Conservation (phyloP, 1,140 invertebrate genomes). For the Trinorchestia longiramus region DNA sequence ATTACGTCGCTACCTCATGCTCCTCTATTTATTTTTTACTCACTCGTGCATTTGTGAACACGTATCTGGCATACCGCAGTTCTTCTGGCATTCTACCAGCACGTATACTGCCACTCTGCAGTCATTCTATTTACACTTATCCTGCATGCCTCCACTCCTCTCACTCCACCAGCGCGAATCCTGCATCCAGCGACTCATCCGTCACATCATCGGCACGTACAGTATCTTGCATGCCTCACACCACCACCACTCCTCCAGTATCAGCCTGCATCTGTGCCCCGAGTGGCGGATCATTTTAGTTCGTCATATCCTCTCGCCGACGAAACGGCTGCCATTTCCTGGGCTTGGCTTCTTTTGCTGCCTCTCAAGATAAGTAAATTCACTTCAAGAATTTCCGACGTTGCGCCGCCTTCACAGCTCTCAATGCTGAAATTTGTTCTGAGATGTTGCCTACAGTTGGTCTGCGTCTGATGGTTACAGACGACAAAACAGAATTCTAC, state of each 20-base stretch:
- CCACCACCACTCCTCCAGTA: neutral
- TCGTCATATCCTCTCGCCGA: neutral
- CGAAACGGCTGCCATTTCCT: constrained; percentile 33
- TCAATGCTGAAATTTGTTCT: constrained; percentile 46
- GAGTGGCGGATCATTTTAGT: neutral
- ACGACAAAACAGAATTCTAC: neutral
- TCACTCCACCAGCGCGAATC: neutral
- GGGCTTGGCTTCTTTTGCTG: constrained; percentile 23
- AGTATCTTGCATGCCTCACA: neutral
- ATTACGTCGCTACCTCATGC: too few species aligned
- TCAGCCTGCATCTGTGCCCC: neutral
- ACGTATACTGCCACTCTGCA: too few species aligned
- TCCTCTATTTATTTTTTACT: too few species aligned
- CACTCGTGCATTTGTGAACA: too few species aligned
- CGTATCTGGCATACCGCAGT: too few species aligned
- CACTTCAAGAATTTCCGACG: constrained; percentile 45
- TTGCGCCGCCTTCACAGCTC: neutral
- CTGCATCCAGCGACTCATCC: neutral
- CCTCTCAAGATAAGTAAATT: constrained; percentile 55
- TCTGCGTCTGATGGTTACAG: neutral
- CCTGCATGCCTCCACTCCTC: too few species aligned
- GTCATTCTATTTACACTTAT: too few species aligned
- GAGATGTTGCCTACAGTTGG: neutral
- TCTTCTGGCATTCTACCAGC: too few species aligned
- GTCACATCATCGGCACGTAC: neutral